phyloP scores from a whole-genome alignment of 2,888 invertebrate genomes.

The Calameuta filiformis region DNA sequence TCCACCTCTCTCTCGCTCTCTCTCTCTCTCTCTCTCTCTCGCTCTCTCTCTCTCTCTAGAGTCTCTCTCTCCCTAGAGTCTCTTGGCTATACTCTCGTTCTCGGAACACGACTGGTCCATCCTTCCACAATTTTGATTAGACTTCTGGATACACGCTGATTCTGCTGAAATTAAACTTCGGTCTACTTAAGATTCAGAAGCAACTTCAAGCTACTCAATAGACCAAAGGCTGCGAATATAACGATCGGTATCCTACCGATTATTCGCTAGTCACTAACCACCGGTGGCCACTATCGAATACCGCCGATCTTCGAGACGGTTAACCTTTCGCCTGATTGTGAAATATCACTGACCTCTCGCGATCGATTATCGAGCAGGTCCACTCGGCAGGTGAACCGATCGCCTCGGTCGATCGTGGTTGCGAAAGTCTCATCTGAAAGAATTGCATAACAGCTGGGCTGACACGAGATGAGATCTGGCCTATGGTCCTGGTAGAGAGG shows the following conservation, averaged over 20 bases:
- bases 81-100: too few relatives aligned
- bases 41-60: too few relatives aligned
- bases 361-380: conserved; percentile 1
- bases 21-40: too few relatives aligned
- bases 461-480: not conserved
- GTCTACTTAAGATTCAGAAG: not conserved
- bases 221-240: not conserved
- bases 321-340: conserved; percentile 32
- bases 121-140: not conserved
- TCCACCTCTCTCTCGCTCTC: too few relatives aligned
- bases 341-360: not conserved
- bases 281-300: not conserved
- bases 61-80: too few relatives aligned
- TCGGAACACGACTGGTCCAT: too few relatives aligned
- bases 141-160: not conserved
- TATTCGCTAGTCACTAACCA: too few relatives aligned
- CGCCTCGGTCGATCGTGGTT: too few relatives aligned
- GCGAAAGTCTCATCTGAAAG: too few relatives aligned
- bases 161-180: not conserved
- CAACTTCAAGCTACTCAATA: not conserved
- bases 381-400: not conserved
- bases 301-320: conserved; percentile 35
- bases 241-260: not conserved
- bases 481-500: too few relatives aligned
- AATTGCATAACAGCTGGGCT: too few relatives aligned